Conservation (phyloP, 2,113 vertebrate genomes). For the Nyctereutes procyonoides region DNA sequence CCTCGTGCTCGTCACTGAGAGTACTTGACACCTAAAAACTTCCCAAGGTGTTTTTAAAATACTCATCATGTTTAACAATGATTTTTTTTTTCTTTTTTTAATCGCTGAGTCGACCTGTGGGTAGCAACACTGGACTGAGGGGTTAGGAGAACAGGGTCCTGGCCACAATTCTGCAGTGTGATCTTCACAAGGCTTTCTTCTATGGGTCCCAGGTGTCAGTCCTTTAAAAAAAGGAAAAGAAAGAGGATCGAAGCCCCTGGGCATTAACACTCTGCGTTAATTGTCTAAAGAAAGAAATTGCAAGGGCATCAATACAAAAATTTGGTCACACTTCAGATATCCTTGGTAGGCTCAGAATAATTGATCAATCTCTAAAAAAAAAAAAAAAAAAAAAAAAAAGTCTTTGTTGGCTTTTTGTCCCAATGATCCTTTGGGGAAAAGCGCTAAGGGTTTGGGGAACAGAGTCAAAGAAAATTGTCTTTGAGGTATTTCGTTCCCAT, state of each 20-base stretch:
- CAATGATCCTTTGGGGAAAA: neutral
- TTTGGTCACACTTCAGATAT: neutral
- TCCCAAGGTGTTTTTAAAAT: neutral
- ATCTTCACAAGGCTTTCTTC: neutral
- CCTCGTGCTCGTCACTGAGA: constrained; percentile 12
- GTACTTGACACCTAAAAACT: neutral
- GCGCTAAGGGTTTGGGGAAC: neutral
- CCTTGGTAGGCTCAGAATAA: constrained; percentile 3
- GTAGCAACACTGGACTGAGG: neutral
- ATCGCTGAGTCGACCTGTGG: neutral
- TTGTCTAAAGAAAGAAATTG: neutral
- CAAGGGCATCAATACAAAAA: neutral
- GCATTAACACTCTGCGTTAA: neutral
- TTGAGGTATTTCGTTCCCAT: constrained; percentile 7
- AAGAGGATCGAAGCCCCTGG: neutral
- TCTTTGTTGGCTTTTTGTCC: neutral
- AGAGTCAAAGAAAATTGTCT: constrained; percentile 6
- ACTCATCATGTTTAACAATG: constrained; percentile 25
- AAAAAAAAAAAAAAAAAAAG: constrained; percentile 44
- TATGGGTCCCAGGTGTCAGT: neutral
- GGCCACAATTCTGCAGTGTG: neutral
- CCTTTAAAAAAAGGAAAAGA: neutral
- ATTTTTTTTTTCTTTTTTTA: neutral
- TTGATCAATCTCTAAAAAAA: neutral
- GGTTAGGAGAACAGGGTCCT: neutral